A percentile compares a stretch with the other conserved stretches of the same genome.
phyloP scores from a whole-genome alignment of 2,113 vertebrate species.

The Hemiscyllium ocellatum region DNA sequence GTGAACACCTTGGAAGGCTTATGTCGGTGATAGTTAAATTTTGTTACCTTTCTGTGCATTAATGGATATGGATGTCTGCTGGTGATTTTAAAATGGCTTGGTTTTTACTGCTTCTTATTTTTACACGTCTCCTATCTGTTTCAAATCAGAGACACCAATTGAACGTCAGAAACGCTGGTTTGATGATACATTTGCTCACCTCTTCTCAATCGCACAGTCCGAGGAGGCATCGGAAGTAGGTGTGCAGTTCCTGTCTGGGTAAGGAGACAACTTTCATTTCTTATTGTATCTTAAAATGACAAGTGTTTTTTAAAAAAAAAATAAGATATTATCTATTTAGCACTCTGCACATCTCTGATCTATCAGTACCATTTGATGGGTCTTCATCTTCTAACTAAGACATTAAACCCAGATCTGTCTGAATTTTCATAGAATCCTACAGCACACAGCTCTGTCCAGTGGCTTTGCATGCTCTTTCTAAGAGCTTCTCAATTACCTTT shows the following conservation, averaged over 20 bases:
- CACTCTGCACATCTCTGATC: not conserved
- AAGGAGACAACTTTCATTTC: slow-evolving; percentile 42
- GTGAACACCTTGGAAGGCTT: not conserved
- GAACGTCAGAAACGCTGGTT: slow-evolving; percentile 73
- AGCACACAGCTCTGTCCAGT: not conserved
- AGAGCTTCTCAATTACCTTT: not conserved
- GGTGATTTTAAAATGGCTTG: not conserved
- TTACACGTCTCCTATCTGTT: not conserved
- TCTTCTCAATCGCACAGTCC: slow-evolving; percentile 66
- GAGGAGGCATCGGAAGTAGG: slow-evolving; percentile 66
- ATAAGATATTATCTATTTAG: not conserved
- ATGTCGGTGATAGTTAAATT: not conserved
- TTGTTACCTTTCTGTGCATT: not conserved
- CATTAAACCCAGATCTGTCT: not conserved
- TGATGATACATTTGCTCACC: slow-evolving; percentile 71
- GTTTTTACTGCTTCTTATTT: not conserved
- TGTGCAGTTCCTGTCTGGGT: slow-evolving; percentile 78
- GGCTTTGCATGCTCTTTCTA: not conserved
- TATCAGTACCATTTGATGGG: not conserved
- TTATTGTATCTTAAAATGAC: not conserved
- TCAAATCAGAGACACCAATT: slow-evolving; percentile 59
- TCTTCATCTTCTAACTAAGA: not conserved
- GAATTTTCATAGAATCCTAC: not conserved
- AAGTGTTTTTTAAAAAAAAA: not conserved
- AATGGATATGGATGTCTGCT: not conserved